A percentile compares a stretch with the other conserved stretches of the same genome.
These are phyloP conservation scores for Oxyura jamaicensis DNA, from an alignment of 2,113 vertebrate genomes.

Conservation along the genomic window DNA sequence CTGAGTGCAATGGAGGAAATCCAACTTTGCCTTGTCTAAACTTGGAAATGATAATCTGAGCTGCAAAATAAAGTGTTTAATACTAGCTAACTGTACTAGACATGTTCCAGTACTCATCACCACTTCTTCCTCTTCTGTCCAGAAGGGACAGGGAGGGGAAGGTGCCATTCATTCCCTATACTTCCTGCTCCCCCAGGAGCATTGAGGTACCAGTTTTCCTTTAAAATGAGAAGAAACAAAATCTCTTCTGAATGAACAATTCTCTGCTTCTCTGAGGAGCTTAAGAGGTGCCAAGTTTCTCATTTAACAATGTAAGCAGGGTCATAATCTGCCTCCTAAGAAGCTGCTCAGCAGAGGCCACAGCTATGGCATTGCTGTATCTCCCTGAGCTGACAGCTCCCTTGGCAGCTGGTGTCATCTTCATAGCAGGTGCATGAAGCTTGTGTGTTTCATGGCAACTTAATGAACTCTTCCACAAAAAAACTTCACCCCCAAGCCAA, in stretches of 20 bases:
- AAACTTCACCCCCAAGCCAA: not conserved
- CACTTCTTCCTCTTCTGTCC: not conserved
- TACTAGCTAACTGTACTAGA: not conserved
- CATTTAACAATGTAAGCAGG: not conserved
- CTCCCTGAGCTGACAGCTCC: not conserved
- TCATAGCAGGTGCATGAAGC: not conserved
- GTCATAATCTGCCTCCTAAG: not conserved
- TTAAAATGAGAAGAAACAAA: not conserved
- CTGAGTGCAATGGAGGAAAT: not conserved
- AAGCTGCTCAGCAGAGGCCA: not conserved
- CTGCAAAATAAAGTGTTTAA: not conserved
- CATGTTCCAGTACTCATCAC: not conserved
- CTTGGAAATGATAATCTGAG: not conserved
- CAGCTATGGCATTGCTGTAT: not conserved
- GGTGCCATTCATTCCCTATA: fast-evolving
- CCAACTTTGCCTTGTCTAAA: not conserved
- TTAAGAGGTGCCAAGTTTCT: not conserved
- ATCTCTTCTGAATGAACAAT: not conserved
- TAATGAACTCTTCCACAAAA: not conserved
- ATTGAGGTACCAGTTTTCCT: not conserved
- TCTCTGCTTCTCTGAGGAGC: not conserved
- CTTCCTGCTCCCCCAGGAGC: not conserved
- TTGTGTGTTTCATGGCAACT: not conserved
- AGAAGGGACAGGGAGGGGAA: not conserved
- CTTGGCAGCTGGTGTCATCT: not conserved